phyloP scores from a whole-genome alignment of 2,113 vertebrate genomes.

The Tenebrosternarchus preto region DNA sequence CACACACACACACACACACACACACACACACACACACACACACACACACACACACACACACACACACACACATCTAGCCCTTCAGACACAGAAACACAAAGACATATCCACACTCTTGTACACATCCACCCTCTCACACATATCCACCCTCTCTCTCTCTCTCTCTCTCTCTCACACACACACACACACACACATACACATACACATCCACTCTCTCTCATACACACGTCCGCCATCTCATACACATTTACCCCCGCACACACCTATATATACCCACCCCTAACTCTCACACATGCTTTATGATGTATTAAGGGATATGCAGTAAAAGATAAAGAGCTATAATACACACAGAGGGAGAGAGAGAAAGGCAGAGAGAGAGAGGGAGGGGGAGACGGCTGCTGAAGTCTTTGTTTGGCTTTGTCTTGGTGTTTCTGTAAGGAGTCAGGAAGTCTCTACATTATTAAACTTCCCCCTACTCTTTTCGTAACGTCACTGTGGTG shows the following conservation, averaged over 20 bases:
- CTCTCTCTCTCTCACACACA: too few relatives aligned
- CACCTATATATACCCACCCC: background rate
- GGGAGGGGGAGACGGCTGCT: background rate
- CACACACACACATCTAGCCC: conserved; percentile 1
- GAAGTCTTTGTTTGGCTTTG: too few relatives aligned
- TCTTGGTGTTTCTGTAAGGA: too few relatives aligned
- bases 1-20: conserved; percentile 1
- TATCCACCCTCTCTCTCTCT: too few relatives aligned
- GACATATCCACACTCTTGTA: too few relatives aligned
- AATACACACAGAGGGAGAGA: background rate
- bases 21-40: background rate
- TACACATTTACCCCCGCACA: too few relatives aligned
- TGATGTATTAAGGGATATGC: background rate
- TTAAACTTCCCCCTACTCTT: too few relatives aligned
- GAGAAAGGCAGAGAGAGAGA: conserved; percentile 8
- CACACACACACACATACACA: conserved; percentile 18
- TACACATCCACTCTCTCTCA: too few relatives aligned
- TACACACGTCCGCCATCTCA: too few relatives aligned
- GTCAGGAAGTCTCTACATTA: too few relatives aligned
- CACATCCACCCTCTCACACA: too few relatives aligned
- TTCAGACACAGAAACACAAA: conserved; percentile 7
- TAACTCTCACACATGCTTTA: background rate
- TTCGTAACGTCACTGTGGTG: too few relatives aligned
- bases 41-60: background rate
- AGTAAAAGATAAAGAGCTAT: background rate